Evolutionary conservation across 2,797 vertebrate species (phyloP), one percentile per base, ranked within the genome.

Genomic region (Pipistrellus kuhlii): DNA sequence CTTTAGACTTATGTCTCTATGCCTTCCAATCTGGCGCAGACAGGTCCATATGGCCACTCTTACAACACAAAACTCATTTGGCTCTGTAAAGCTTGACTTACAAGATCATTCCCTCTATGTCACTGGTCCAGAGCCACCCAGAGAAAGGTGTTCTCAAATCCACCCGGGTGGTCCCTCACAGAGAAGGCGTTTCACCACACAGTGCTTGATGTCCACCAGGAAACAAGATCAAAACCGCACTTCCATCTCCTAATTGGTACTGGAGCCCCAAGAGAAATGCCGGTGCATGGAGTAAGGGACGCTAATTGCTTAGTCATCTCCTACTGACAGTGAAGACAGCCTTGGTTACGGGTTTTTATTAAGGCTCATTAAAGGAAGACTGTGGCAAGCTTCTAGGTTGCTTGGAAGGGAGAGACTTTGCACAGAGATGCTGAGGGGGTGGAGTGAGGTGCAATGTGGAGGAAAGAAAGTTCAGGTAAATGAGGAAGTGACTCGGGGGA

Each of bases 321-420:
- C 85, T 57, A 38, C 91, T 68, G 59, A 92, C 85, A 69, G 82
- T 30, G 82, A 93, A 48, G 85, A 80, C 82, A 64, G 83, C 21
- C 85, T 93, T 83, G 57, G 85, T 85, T 76, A 90, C 85, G 66
- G 41, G 62, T 84, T 96, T 93, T 88, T 94, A 88, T 77, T 88
- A 86, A 86, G 75, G 41, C 44, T 41, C 82, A 41, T 76, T 88
- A 93, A 94, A 81, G 85, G 62, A 90, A 95, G 71, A 38, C 23
- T 27, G 17, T 35, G 32, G 38, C 68, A 73, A 77, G 48, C 23
- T 81, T 78, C 85, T 51, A 25, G 12, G 9, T 80, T 78, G 62
- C 32, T 44, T 46, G 32, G 55, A 76, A 91, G 21, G 81, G 68
- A 90, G 62, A 88, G 41, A 25, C 2, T 93, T 35, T 80, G 76